Evolutionary conservation across 2,113 vertebrate species (phyloP), one percentile per base, ranked within the genome.

Genomic region (Drymodes brunneopygia): DNA sequence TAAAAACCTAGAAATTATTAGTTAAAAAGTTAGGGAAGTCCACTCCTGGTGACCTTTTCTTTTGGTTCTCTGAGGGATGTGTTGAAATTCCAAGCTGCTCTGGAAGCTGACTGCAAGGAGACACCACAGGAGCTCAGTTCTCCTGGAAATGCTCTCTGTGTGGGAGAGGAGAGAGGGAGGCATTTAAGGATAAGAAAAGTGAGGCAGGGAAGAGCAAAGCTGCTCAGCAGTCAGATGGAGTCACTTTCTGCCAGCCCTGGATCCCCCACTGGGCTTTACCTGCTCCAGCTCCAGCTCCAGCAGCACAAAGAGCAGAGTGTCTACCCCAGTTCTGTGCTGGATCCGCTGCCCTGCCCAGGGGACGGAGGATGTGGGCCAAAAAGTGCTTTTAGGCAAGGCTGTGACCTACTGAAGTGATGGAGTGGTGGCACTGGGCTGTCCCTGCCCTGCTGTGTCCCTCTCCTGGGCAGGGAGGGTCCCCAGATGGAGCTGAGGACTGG

Each of bases 131-230:
- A 87, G 11, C 51, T 86, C 61, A 5, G 16, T 16, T 90, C 73
- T 88, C 69, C 70, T 88, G 82, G 90, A 94, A 84, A 61, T 12
- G 15, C 57, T 90, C 35, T 54, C 64, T 1, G 1, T 77, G 80
- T 51, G 58, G 80, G 40, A 88, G 44, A 53, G 48, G 56, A 74
- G 61, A 66, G 17, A 56, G 31, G 67, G 61, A 57, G 58, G 62
- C 62, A 50, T 88, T 77, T 65, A 48, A 93, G 88, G 92, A 93
- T 61, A 93, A 66, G 73, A 57, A 57, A 70, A 92, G 56, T 25
- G 48, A 87, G 65, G 51, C 21, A 62, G 23, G 57, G 56, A 74
- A 73, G 70, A 85, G 47, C 28, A 27, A n/a, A 88, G 35, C 50
- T 81, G 33, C 71, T 87, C 60, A 66, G 13, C 61, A 75, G 74